Base-by-base conservation (phyloP, 30 jellyfish, hydroid and myxozoan species). In the Catostylus mosaicus region DNA sequence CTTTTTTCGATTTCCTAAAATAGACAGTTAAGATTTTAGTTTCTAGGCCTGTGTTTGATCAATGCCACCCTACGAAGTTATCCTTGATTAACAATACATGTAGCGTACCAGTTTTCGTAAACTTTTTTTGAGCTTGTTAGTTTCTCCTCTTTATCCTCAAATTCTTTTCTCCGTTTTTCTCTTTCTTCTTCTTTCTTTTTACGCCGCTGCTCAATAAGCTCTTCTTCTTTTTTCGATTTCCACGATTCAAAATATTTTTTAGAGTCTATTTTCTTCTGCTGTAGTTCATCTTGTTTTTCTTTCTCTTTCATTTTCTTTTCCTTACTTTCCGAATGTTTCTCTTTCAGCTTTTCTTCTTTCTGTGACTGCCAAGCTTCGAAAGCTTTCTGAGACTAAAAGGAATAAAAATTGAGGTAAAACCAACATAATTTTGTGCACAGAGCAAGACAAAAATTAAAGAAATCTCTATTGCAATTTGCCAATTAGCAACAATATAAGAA, bases 361-460 rank as follows among this genome's bases (percentile, higher is more conserved):
- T 50, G 65, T 34, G 78, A 70, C 26, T 48, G 30, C 97, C 97
- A 90, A 10, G 97, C 97, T 34, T 90, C 97, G 74, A 82, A 90
- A 35, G 95, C 85, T 35, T 90, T 90, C 52, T 74, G 77, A 1
- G 97, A 90, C 97, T 89, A 74, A 23, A 75, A 72, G n/a, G n/a
- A n/a, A n/a, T n/a, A n/a, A n/a, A n/a, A n/a, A n/a, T n/a, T n/a
- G n/a, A n/a, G n/a, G n/a, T n/a, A n/a, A n/a, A n/a, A n/a, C n/a
- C n/a, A n/a, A n/a, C n/a, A n/a, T n/a, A n/a, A n/a, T n/a, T n/a
- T n/a, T n/a, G n/a, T n/a, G n/a, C n/a, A n/a, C n/a, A n/a, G n/a
- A n/a, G n/a, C n/a, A n/a, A n/a, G n/a, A n/a, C n/a, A n/a, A n/a
- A n/a, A n/a, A n/a, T n/a, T n/a, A n/a, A n/a, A n/a, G n/a, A n/a